Conservation (phyloP, 2,888 invertebrate species). For the Scaptomyza cyrtandrae region DNA sequence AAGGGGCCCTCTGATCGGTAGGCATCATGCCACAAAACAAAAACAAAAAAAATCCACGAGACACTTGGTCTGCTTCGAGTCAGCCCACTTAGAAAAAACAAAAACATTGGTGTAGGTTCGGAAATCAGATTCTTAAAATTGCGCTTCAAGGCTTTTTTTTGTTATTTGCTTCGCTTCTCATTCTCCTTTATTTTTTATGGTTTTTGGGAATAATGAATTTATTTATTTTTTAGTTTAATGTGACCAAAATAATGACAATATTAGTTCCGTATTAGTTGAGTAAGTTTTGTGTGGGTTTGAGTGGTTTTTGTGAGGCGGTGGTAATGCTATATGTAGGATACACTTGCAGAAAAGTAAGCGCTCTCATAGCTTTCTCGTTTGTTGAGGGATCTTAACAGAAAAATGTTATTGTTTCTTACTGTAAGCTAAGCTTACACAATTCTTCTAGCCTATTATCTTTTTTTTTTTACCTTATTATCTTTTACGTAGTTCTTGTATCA, state of each 20-base stretch:
- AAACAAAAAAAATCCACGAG: conserved; percentile 26
- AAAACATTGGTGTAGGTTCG: conserved; percentile 72
- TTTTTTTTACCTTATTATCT: no score
- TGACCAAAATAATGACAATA: conserved; percentile 38
- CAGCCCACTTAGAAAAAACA: conserved; percentile 19
- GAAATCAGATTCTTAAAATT: conserved; percentile 18
- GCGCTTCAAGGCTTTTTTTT: conserved; percentile 28
- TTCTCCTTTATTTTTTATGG: conserved; percentile 47
- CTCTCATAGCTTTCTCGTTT: no score
- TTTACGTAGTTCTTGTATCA: not conserved
- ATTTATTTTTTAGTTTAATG: conserved; percentile 1
- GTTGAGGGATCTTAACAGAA: no score
- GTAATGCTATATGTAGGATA: not conserved
- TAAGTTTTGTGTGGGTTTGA: not conserved
- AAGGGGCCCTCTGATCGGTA: conserved; percentile 33
- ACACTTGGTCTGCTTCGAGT: conserved; percentile 52
- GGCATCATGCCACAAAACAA: conserved; percentile 45
- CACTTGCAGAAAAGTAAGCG: not conserved
- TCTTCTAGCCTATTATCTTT: no score
- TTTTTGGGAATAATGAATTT: conserved; percentile 39
- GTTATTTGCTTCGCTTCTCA: not conserved
- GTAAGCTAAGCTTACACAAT: no score
- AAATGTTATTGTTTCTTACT: no score
- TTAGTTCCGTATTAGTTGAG: conserved; percentile 5
- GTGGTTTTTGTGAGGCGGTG: not conserved